Evolutionary conservation across 2,797 vertebrate species (phyloP).

Genomic region (Coreius guichenoti): DNA sequence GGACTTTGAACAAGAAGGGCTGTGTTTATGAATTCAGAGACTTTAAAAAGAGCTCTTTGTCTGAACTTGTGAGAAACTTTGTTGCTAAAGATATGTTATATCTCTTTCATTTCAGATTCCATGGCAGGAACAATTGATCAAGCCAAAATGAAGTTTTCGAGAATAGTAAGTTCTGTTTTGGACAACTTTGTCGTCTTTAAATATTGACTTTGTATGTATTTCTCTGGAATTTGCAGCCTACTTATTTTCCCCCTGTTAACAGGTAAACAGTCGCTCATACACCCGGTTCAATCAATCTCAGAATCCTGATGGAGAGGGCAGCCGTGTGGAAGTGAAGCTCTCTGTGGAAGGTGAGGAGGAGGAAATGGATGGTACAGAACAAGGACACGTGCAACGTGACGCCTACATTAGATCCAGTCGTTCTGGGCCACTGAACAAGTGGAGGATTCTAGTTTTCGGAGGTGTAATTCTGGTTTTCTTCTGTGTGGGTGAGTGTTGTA

Average conservation of each 20-base stretch:
- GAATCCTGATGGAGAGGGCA: conserved; percentile 79
- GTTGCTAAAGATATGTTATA: background rate
- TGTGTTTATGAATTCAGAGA: conserved; percentile 25
- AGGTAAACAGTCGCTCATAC: conserved; percentile 84
- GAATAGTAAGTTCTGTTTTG: conserved; percentile 73
- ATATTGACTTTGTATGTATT: background rate
- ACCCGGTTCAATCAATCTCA: conserved; percentile 87
- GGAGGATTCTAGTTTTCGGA: conserved; percentile 66
- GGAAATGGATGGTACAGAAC: conserved; percentile 71
- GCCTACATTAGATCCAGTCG: conserved; percentile 1
- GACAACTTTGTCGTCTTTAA: background rate
- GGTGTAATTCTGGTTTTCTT: conserved; percentile 53
- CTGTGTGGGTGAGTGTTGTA: conserved; percentile 13
- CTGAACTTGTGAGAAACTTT: background rate
- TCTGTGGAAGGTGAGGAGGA: conserved; percentile 80
- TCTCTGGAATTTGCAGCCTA: background rate
- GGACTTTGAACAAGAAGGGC: conserved; percentile 26
- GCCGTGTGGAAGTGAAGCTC: conserved; percentile 87
- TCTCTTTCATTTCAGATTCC: conserved; percentile 34
- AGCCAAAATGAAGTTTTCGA: conserved; percentile 80
- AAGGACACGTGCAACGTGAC: conserved; percentile 50
- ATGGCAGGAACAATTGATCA: conserved; percentile 75
- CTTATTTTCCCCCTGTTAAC: background rate
- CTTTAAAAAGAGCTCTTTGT: conserved; percentile 11
- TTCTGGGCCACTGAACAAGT: conserved; percentile 46